These are phyloP conservation scores for Trididemnum nubilum DNA, from an alignment of 23 tunicate species.

Conservation along the genomic window DNA sequence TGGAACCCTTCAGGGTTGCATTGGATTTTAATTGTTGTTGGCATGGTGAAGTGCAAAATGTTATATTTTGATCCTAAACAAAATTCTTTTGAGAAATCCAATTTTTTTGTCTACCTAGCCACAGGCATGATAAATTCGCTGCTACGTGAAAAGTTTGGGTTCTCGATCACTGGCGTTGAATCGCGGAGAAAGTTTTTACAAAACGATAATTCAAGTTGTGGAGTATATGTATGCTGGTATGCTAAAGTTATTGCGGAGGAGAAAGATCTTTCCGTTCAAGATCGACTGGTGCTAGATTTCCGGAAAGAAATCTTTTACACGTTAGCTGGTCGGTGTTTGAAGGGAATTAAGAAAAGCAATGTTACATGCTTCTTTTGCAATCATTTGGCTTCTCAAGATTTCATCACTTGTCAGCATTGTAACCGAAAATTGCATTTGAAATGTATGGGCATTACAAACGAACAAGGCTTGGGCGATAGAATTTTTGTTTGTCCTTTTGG, in stretches of 20 bases:
- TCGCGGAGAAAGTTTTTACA: neutral
- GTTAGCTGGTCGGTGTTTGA: neutral
- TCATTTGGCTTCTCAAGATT: neutral
- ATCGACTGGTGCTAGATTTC: too few species aligned
- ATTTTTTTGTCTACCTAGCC: neutral
- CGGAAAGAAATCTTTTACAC: neutral
- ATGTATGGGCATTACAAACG: too few species aligned
- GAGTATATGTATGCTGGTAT: conserved; percentile 22
- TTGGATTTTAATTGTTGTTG: conserved; percentile 25
- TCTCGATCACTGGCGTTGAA: neutral
- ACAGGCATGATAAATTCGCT: neutral
- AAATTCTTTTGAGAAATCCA: neutral
- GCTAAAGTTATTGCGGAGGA: neutral
- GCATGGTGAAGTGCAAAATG: neutral
- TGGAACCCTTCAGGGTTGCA: conserved; percentile 22
- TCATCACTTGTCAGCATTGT: neutral
- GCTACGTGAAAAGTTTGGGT: conserved; percentile 8
- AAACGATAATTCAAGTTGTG: conserved; percentile 10
- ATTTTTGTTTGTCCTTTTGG: too few species aligned
- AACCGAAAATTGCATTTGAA: too few species aligned
- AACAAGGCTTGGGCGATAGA: too few species aligned
- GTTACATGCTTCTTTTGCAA: neutral
- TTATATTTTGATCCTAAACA: conserved; percentile 16
- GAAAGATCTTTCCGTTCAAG: neutral
- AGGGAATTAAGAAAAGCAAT: neutral